Evolutionary conservation across 2,888 invertebrate species (phyloP).

Genomic region (Lysandra coridon): DNA sequence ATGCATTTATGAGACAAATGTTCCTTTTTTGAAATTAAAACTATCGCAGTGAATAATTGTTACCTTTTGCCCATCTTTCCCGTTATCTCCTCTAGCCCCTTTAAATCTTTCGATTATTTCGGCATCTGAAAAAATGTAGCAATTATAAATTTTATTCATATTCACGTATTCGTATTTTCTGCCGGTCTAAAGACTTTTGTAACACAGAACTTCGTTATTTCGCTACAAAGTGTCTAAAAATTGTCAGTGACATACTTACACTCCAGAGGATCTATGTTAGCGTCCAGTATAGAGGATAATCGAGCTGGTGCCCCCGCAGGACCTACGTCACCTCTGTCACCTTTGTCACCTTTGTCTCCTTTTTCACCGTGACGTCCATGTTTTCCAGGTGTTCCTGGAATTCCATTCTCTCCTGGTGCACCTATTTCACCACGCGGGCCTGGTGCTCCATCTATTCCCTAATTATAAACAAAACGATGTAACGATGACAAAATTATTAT

Average conservation of each 20-base stretch:
- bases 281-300: constrained; percentile 55
- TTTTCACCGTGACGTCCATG: constrained; percentile 71
- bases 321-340: constrained; percentile 86
- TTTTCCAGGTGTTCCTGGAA: constrained; percentile 83
- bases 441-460: constrained; percentile 40
- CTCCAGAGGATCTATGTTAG: constrained; percentile 50
- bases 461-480: neutral
- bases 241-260: constrained; percentile 49
- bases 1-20: no score
- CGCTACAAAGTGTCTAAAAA: neutral
- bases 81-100: constrained; percentile 52
- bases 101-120: constrained; percentile 55
- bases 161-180: no score
- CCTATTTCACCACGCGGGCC: constrained; percentile 59
- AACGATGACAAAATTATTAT: neutral
- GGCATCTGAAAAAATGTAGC: constrained; percentile 48
- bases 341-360: constrained; percentile 60
- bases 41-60: constrained; percentile 29
- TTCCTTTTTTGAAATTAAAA: no score
- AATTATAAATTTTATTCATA: no score
- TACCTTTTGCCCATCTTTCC: constrained; percentile 9
- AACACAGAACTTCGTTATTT: no score
- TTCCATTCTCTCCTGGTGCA: constrained; percentile 72
- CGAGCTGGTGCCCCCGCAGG: constrained; percentile 87
- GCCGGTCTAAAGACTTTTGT: no score